Evolutionary conservation across 2,113 vertebrate species (phyloP), one percentile per base, ranked within the genome.

Genomic region (Candoia aspera): DNA sequence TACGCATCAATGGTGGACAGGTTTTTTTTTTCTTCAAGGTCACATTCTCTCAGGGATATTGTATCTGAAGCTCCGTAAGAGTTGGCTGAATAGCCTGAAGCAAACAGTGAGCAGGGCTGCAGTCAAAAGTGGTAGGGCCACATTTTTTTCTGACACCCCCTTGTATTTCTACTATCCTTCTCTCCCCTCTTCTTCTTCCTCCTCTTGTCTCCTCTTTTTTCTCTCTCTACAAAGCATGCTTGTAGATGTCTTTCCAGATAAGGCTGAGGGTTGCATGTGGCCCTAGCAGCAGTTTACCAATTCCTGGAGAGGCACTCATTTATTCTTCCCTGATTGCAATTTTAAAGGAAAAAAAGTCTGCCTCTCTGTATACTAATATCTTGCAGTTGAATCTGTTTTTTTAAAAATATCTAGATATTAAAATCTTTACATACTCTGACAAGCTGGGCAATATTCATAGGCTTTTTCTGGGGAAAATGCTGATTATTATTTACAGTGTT

Each of bases 401-500:
- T n/a, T 58, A 19, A 19, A 15, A 58, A 58, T 57, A 15, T 57
- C 55, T 57, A 57, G 17, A 58, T 58, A 58, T 12, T 12, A 2
- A 23, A 21, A 19, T 23, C 58, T 59, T 59, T 59, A 59, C 19
- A 59, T 59, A 21, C 21, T 58, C 79, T 59, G 90, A 33, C 64
- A 55, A 1, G n/a, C 53, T 49, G 11, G 10, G 9, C 84, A 90
- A 91, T 29, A 93, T 62, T 92, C 15, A 95, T 68, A 1, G 42
- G 55, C n/a, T 93, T 93, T 92, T 88, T 57, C 95, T 9, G 17
- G 60, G 93, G 90, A 92, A 58, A 15, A 55, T 90, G 93, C 2
- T 90, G 79, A 93, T 88, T 93, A 53, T 79, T 90, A 95, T 68
- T 87, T 86, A 86, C 79, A 58, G 2, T 84, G 68, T 90, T 94